Base-by-base conservation (phyloP, 1,140 invertebrate genomes). In the Ostrea edulis region DNA sequence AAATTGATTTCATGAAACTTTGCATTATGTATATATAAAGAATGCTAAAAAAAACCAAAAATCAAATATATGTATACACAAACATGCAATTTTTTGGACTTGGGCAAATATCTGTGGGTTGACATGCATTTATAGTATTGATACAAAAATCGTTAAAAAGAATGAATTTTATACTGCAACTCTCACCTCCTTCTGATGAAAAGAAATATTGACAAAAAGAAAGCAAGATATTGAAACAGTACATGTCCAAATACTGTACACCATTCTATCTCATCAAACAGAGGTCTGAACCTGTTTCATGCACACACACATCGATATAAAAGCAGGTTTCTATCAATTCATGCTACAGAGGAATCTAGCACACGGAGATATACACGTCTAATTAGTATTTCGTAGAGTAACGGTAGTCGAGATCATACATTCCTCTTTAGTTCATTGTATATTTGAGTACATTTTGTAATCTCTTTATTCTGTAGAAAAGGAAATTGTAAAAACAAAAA, bases 111-210 rank as follows among this genome's bases (percentile, higher is more conserved):
- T 62, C n/a, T 77, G 29, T 77, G 25, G 29, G 25, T 14, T 29
- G 14, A 35, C 68, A 77, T 77, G 68, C 68, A 77, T 14, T 7
- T 44, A 44, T 44, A 5, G 35, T 44, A 44, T 44, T 44, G 35
- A 44, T 44, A 44, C 35, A 44, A 44, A 44, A 44, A 44, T 44
- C 35, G 35, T 44, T 20, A 62, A 62, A n/a, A 14, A 62, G n/a
- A 14, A 62, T 62, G 25, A 29, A 77, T 17, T 29, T 12, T 35
- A 77, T 29, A 77, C 14, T 77, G 68, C 68, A 29, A 77, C 7
- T 22, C 68, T 77, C 68, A 77, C 68, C 68, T 77, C 68, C 68
- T 77, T 77, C 68, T 77, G 68, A 77, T 29, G 25, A 25, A 29
- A 77, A 77, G 14, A 35, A 77, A 22, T 25, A 68, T n/a, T 77